Evolutionary conservation across 2,113 vertebrate genomes (phyloP).

Genomic region (Rissa tridactyla): DNA sequence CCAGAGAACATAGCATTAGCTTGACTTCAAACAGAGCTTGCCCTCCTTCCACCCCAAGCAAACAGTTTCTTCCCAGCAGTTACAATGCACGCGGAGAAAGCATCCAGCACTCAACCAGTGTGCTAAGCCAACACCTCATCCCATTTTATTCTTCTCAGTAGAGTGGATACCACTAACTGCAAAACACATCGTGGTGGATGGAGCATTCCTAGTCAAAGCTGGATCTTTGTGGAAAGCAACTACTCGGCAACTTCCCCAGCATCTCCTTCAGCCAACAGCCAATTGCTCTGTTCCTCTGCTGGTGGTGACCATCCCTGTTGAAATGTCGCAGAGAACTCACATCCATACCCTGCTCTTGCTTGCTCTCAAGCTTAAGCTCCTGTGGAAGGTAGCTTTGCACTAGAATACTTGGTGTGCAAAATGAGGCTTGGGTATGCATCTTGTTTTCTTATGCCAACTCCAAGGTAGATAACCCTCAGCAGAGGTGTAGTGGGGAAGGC

Average conservation of each 20-base stretch:
- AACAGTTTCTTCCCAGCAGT: background rate
- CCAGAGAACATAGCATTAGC: background rate
- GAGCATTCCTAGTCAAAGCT: background rate
- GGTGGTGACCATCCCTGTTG: too few relatives aligned
- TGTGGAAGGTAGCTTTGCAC: background rate
- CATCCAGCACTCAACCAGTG: background rate
- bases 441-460: background rate
- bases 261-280: background rate
- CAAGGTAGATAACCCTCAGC: background rate
- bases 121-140: background rate
- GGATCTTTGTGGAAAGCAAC: background rate
- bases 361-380: background rate
- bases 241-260: background rate
- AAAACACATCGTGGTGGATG: fast-evolving
- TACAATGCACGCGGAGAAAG: background rate
- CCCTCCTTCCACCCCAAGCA: background rate
- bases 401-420: background rate
- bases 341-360: background rate
- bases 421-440: fast-evolving
- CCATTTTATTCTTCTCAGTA: background rate
- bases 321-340: background rate
- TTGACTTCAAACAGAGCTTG: background rate
- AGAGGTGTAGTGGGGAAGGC: background rate
- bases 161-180: background rate
- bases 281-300: background rate